Evolutionary conservation across 2,113 vertebrate genomes (phyloP).

Genomic region (Motacilla alba): DNA sequence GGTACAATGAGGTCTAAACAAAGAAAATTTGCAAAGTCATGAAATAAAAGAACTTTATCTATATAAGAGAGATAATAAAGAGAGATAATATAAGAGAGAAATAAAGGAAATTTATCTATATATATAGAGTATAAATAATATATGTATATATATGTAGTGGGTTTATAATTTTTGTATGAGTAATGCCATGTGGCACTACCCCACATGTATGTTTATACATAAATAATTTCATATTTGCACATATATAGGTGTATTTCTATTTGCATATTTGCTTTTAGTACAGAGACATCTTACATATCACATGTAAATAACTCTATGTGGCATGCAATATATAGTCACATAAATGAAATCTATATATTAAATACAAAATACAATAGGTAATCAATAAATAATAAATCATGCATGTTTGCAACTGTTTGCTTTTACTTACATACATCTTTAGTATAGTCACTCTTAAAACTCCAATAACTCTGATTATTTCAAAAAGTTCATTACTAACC

Average conservation of each 20-base stretch:
- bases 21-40: not conserved
- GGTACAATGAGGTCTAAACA: not conserved
- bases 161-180: not conserved
- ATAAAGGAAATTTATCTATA: not conserved
- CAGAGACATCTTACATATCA: not conserved
- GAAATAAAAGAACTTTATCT: not conserved
- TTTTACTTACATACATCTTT: not conserved
- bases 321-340: not conserved
- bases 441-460: not conserved
- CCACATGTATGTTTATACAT: not conserved
- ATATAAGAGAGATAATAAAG: too few relatives aligned
- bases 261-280: not conserved
- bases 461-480: not conserved
- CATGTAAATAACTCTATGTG: not conserved
- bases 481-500: constrained; percentile 71
- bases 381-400: not conserved
- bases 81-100: too few relatives aligned
- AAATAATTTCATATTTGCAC: not conserved
- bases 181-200: not conserved
- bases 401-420: not conserved
- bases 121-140: not conserved
- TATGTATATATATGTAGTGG: not conserved
- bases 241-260: not conserved
- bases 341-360: not conserved
- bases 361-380: not conserved